These are phyloP conservation scores for Musca vetustissima DNA, from an alignment of 1,140 invertebrate genomes.

Conservation along the genomic window DNA sequence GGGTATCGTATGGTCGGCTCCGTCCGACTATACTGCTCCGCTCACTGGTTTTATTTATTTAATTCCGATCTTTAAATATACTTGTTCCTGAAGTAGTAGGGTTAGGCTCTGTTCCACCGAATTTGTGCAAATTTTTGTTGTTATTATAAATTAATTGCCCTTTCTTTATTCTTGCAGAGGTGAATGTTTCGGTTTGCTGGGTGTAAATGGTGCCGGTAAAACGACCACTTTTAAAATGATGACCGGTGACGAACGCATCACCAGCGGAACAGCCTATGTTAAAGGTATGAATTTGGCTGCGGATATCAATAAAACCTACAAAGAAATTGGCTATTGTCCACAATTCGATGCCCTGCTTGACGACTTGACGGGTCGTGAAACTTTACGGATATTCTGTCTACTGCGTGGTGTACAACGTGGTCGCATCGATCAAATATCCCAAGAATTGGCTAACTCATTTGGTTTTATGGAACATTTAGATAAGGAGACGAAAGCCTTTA, in stretches of 20 bases:
- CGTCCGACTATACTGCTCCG: too few species aligned
- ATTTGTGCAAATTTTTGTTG: not conserved
- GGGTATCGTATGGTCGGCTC: too few species aligned
- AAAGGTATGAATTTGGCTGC: slow-evolving; percentile 60
- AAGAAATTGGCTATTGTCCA: slow-evolving; percentile 77
- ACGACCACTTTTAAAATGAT: slow-evolving; percentile 89
- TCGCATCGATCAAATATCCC: slow-evolving; percentile 54
- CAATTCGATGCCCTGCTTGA: slow-evolving; percentile 83
- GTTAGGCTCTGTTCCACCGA: not conserved
- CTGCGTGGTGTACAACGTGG: slow-evolving; percentile 69
- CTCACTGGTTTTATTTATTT: too few species aligned
- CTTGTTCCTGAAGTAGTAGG: not conserved
- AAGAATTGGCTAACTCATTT: slow-evolving; percentile 55
- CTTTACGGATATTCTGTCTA: slow-evolving; percentile 71
- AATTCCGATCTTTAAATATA: not conserved
- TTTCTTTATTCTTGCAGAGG: slow-evolving; percentile 50
- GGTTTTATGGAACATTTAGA: slow-evolving; percentile 57
- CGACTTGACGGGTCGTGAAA: slow-evolving; percentile 78
- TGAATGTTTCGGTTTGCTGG: slow-evolving; percentile 90
- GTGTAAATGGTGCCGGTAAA: slow-evolving; percentile 85
- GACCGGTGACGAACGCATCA: slow-evolving; percentile 75
- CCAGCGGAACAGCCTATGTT: slow-evolving; percentile 59
- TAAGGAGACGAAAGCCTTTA: slow-evolving; percentile 66
- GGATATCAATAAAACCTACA: slow-evolving; percentile 61
- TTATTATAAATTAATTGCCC: not conserved